Evolutionary conservation across 2,888 invertebrate species (phyloP).

Genomic region (Agonum fuliginosum): DNA sequence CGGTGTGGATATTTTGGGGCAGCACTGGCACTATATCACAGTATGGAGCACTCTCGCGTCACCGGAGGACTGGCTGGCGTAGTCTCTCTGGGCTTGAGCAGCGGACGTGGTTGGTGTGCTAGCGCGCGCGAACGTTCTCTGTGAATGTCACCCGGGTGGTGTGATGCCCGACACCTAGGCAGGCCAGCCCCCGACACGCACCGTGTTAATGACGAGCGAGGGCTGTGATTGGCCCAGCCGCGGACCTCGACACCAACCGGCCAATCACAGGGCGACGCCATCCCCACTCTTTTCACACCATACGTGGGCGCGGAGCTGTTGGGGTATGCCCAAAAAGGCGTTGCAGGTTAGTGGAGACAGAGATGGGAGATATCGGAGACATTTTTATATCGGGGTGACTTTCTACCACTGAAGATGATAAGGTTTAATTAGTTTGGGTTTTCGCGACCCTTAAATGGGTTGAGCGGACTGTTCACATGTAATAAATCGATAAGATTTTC

Average conservation of each 20-base stretch:
- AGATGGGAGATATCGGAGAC: no score
- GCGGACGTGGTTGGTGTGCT: constrained; percentile 68
- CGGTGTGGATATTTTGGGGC: no score
- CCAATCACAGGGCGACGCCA: constrained; percentile 72
- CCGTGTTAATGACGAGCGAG: constrained; percentile 74
- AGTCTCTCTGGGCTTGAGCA: no score
- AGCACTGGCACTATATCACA: constrained; percentile 51
- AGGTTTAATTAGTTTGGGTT: no score
- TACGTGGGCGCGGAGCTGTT: constrained; percentile 70
- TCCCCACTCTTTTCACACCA: constrained; percentile 73
- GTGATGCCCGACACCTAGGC: constrained; percentile 71
- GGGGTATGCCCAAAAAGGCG: neutral
- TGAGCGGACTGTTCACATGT: no score
- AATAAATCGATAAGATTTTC: no score
- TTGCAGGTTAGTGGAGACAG: no score
- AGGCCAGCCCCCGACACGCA: constrained; percentile 55
- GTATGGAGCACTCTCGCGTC: no score
- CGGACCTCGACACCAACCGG: constrained; percentile 69
- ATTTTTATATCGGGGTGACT: neutral
- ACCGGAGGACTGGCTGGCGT: no score
- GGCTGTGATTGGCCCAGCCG: constrained; percentile 70
- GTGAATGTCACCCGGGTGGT: constrained; percentile 63
- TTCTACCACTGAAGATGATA: no score
- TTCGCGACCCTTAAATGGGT: no score
- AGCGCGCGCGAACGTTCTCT: constrained; percentile 56